Conservation (phyloP, 2,888 invertebrate species). For the Sarcophaga caerulescens region DNA sequence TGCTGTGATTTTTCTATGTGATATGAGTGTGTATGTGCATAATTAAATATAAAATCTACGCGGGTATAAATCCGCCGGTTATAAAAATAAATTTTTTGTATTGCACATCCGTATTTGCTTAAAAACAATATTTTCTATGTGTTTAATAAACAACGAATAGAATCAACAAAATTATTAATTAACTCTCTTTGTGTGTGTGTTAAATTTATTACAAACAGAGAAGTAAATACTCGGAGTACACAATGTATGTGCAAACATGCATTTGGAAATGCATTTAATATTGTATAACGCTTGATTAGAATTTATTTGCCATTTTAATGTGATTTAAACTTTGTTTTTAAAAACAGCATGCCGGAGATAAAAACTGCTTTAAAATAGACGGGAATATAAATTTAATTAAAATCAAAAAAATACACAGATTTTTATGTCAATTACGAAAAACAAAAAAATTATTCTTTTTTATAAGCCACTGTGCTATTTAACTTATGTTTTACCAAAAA, state of each 20-base stretch:
- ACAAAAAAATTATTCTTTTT: not conserved
- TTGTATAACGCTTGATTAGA: slow-evolving; percentile 26
- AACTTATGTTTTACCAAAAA: not conserved
- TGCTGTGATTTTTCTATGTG: too few species aligned
- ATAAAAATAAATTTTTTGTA: not conserved
- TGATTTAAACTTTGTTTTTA: not conserved
- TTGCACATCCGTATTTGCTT: not conserved
- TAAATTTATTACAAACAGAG: slow-evolving; percentile 24
- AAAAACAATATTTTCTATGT: not conserved
- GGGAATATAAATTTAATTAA: slow-evolving; percentile 56
- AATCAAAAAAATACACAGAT: slow-evolving; percentile 36
- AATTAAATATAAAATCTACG: slow-evolving; percentile 34
- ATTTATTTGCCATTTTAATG: slow-evolving; percentile 37
- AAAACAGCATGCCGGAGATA: too few species aligned
- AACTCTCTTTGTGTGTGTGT: slow-evolving; percentile 16
- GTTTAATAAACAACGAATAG: slow-evolving; percentile 3
- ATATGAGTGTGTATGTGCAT: not conserved
- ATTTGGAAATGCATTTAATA: not conserved
- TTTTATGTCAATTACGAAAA: slow-evolving; percentile 49
- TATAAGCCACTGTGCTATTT: not conserved
- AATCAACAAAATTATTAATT: slow-evolving; percentile 50
- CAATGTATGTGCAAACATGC: not conserved
- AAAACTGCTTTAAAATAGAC: not conserved
- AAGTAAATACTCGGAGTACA: not conserved
- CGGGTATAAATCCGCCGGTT: not conserved